A percentile compares a stretch with the other conserved stretches of the same genome.
phyloP scores from a whole-genome alignment of 2,888 invertebrate species.

The Boloria selene region DNA sequence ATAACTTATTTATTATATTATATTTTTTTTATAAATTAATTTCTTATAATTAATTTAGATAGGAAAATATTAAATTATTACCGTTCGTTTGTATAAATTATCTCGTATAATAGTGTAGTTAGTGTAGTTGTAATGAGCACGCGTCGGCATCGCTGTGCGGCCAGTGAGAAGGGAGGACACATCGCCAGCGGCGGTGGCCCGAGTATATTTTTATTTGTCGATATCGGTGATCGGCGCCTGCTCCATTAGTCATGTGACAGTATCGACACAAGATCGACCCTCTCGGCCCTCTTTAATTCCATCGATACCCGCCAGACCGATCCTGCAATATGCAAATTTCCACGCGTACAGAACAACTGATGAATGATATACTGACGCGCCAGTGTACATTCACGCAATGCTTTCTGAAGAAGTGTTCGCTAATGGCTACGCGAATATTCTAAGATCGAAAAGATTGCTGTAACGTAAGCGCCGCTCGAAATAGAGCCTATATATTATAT shows the following conservation, averaged over 20 bases:
- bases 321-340: conserved; percentile 70
- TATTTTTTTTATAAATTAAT: too few relatives aligned
- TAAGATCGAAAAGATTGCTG: conserved; percentile 40
- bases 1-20: too few relatives aligned
- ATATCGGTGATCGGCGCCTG: conserved; percentile 80
- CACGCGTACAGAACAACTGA: conserved; percentile 64
- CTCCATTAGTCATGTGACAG: conserved; percentile 82
- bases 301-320: conserved; percentile 64
- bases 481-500: conserved; percentile 23
- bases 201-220: conserved; percentile 74
- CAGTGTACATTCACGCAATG: conserved; percentile 36
- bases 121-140: background rate
- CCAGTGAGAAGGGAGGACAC: conserved; percentile 40
- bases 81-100: too few relatives aligned
- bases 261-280: conserved; percentile 77
- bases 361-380: conserved; percentile 71
- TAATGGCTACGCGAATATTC: conserved; percentile 42
- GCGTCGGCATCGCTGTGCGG: conserved; percentile 6
- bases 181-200: conserved; percentile 56
- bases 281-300: conserved; percentile 69
- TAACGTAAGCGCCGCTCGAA: conserved; percentile 18
- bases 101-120: too few relatives aligned
- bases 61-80: too few relatives aligned
- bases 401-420: conserved; percentile 34
- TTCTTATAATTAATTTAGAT: too few relatives aligned